Base-by-base conservation (phyloP, 2,888 invertebrate species). In the Eristalis tenax region DNA sequence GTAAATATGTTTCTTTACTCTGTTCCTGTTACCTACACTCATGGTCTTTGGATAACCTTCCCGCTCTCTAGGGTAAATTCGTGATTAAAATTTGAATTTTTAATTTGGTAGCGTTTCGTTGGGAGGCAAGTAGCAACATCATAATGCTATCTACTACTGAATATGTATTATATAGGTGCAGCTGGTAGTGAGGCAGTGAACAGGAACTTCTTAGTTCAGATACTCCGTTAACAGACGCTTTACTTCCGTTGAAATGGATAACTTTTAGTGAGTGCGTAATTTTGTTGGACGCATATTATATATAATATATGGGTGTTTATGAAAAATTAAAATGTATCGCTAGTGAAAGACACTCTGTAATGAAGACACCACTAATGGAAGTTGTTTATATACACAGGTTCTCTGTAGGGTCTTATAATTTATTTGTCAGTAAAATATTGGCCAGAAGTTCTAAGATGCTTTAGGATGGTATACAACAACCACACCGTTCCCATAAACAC, bases 81-180 rank as follows among this genome's bases (percentile, higher is more conserved):
- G 77, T 82, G 82, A 86, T 86, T 86, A 86, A 86, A 86, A 82
- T 86, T 85, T 86, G 70, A 82, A 86, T 86, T 86, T 69, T 78
- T 86, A 86, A 86, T 82, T 78, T 78, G 35, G 66, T 43, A 11
- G 38, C 66, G 64, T 63, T 71, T 35, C 61, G 57, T 10, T 57
- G 73, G 57, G 63, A 68, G 73, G 57, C 57, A 68, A 77, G 57
- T n/a, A 28, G 23, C 57, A 71, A 26, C 57, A 28, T 50, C 5
- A 50, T 50, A 50, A 50, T 61, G 59, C 65, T 56, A 26, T 61
- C 38, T 18, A 65, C 38, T 23, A 23, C 10, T 65, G 40, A 22
- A 18, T 43, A 69, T 26, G 38, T 66, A 38, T 38, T 66, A 70
- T 40, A 75, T 78, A 35, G 61, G 18, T 18, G 8, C 8, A 5